Evolutionary conservation across 2,797 vertebrate genomes (phyloP), one percentile per base, ranked within the genome.

Genomic region (Rhynchotus rufescens): DNA sequence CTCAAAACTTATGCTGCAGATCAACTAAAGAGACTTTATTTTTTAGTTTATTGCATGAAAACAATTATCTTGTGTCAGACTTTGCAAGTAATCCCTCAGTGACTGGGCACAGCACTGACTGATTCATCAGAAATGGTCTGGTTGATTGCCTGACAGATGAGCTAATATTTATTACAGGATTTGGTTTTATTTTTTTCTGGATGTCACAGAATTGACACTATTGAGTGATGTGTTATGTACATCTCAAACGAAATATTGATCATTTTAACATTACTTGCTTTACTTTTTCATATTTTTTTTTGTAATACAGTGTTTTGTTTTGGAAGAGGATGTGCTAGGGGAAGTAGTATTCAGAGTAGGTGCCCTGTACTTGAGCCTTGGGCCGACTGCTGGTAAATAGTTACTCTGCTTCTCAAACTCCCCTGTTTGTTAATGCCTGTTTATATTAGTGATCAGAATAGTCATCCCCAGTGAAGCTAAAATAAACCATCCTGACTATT

Each of bases 161-260:
- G 94, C 72, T 94, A 92, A 95, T 95, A 97, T 97, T 97, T 95
- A 97, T 93, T 89, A 84, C 83, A 94, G 95, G 61, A 73, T 96
- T 93, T 44, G 38, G 74, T 84, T 94, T 94, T 95, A 96, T 83
- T 92, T 96, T 52, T 30, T 95, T 94, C 92, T 93, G 66, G 73
- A 92, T 82, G 52, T n/a, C n/a, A n/a, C n/a, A n/a, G n/a, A n/a
- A n/a, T n/a, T n/a, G n/a, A n/a, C n/a, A 86, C 93, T 96, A 93
- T 88, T 90, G 57, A 93, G 54, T 94, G 93, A 80, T 92, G 93
- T 75, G 96, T 97, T 95, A 94, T 72, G 92, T 96, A 88, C 94
- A 96, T 97, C 94, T 94, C 93, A 96, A 97, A 97, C 96, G 96
- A 97, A 97, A 92, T 95, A 97, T 96, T 21, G 96, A 98, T 97